Conservation (phyloP, 2,113 vertebrate genomes). For the Ovis aries region DNA sequence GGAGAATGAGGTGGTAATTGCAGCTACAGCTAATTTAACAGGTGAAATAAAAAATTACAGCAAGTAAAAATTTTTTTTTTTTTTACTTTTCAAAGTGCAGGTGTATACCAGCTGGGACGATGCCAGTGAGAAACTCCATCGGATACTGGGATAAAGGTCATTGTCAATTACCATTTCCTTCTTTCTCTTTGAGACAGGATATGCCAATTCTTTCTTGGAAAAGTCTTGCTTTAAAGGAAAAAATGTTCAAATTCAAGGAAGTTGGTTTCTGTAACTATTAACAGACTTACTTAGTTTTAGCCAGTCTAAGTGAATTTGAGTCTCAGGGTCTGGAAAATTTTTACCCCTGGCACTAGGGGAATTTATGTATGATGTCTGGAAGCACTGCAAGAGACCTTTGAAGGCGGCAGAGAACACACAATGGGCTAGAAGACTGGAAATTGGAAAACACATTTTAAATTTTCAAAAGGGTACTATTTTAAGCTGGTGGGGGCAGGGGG, state of each 20-base stretch:
- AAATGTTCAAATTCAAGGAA: conserved; percentile 41
- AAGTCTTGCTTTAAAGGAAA: conserved; percentile 43
- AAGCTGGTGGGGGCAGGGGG: background rate
- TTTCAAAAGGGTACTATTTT: conserved; percentile 21
- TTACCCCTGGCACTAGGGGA: background rate
- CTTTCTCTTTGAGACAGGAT: conserved; percentile 23
- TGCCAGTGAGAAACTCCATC: background rate
- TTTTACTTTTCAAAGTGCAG: conserved; percentile 2
- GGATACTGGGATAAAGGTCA: background rate
- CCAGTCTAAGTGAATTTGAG: conserved; percentile 24
- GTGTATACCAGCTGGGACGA: background rate
- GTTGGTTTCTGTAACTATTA: conserved; percentile 40
- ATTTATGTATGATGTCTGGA: conserved; percentile 38
- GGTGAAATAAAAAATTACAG: background rate
- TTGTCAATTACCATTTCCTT: background rate
- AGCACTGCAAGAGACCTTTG: background rate
- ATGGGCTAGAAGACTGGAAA: conserved; percentile 21
- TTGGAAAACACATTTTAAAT: background rate
- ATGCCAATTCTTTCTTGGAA: conserved; percentile 24
- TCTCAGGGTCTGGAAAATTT: conserved; percentile 26
- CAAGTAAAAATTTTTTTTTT: background rate
- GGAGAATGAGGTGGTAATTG: background rate
- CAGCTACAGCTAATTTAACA: background rate
- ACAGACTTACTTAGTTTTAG: conserved; percentile 12
- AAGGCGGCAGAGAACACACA: background rate